Evolutionary conservation across 53 echinoderm and acorn worm species (phyloP), one percentile per base, ranked within the genome.

Genomic region (Actinopyga echinites): DNA sequence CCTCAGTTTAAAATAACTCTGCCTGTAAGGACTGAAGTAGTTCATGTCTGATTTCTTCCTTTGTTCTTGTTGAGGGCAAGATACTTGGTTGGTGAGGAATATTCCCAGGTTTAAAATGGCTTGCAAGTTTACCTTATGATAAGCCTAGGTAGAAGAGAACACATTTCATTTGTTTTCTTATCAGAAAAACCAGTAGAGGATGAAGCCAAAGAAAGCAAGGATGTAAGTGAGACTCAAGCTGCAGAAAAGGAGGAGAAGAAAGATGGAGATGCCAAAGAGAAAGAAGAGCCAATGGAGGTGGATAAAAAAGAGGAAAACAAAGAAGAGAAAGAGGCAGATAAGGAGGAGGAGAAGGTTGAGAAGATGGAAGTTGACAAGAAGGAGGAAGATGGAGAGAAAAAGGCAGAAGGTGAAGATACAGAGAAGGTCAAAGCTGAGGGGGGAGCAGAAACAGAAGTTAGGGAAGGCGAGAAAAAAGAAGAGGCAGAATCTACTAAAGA

Each of bases 171-270:
- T 49, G 49, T 5, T 49, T 49, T 49, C 1, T 49, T 17, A 15
- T 49, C 49, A 49, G 49, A 74, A 43, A 29, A 74, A 38, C 23
- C 43, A 38, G 49, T 6, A 24, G 74, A 38, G 25, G 30, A 62
- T 26, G 30, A 29, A 30, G 3, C 26, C 21, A 62, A 26, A 29
- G 74, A 38, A 9, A 44, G 0, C 6, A 55, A 42, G 44, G 56
- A 77, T 7, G 21, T 15, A 30, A 55, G 21, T 21, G 83, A 82
- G 75, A 82, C 82, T 28, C 80, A 90, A 33, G 73, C 8, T 0
- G 82, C 54, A 31, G 87, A 79, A n/a, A 34, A 59, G 3, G 80
- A 67, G 69, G 84, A 83, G 81, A 82, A 74, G 34, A 85, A 80
- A 53, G 80, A 86, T 88, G 79, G 65, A 25, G 64, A 80, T 65